Base-by-base conservation (phyloP, 2,797 vertebrate species). In the Crenuchus spilurus region DNA sequence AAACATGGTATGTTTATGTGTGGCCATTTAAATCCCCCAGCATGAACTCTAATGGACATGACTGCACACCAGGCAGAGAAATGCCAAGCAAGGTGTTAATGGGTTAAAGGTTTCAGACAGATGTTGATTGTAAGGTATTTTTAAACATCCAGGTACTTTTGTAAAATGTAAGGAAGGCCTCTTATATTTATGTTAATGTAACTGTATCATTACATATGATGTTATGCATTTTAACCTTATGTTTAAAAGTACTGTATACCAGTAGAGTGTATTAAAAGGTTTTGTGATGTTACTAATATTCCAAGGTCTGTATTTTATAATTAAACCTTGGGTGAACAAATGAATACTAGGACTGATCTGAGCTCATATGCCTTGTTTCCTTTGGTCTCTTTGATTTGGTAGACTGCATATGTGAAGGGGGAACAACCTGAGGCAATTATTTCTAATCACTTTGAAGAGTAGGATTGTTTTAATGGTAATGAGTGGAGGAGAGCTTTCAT, bases 381-480 rank as follows among this genome's bases (percentile, higher is more conserved):
- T 70, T 46, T 54, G 51, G 28, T 75, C 26, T 22, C 31, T 67
- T 75, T 75, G 55, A 73, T 72, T 72, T 67, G 41, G 20, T 51
- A 26, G 14, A 49, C 49, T 76, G 55, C 41, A 33, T 49, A 64
- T 74, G 30, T 46, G 35, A 76, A 61, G 52, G 9, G 28, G 51
- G 37, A 64, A 60, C 13, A 52, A 71, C 66, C 70, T 35, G 11
- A 67, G 67, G 60, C 68, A 78, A 82, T 83, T 78, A 82, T 80
- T 77, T 75, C 60, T 79, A 75, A 78, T 51, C 22, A 14, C 77
- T 74, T 67, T 57, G 64, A 74, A 72, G 79, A 60, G 73, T 60
- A 22, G 44, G 71, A 82, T 72, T 81, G 78, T 80, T 82, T 77
- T 65, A 75, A 64, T 57, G 72, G 61, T 80, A 74, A 76, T 79